Base-by-base conservation (phyloP, 2,113 vertebrate species). In the Syngnathus scovelli region DNA sequence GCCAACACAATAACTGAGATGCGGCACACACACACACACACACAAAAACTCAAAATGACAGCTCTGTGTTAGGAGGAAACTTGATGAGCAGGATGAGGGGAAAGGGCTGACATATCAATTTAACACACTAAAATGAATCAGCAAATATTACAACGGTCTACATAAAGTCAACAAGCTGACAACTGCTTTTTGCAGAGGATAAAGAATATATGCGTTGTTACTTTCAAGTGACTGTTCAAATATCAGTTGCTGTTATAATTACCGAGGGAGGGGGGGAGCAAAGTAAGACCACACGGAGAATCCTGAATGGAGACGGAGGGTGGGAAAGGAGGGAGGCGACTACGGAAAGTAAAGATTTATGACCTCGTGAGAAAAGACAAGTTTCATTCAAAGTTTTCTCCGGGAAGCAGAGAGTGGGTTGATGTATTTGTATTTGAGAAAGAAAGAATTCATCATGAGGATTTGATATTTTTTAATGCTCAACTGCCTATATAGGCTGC, bases 351-450 rank as follows among this genome's bases (percentile, higher is more conserved):
- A 6, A 6, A 18, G 23, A 58, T 88, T 89, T 88, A 88, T 78
- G 78, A 82, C 71, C 52, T 8, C 8, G 68, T 80, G 84, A 79
- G 83, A 80, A 18, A 84, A 80, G n/a, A 70, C 21, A 56, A 27
- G 70, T 59, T 72, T 65, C 61, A 13, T 67, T 70, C 69, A 76
- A 85, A 76, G 60, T 76, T 68, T 71, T 77, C 58, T 48, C 43
- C 52, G 67, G 15, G 44, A 62, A 84, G 74, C 37, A 66, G 70
- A 37, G 56, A 64, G 64, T 78, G 55, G 52, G 68, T 77, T 77
- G 46, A 73, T 76, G 77, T 81, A 80, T 79, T 70, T 66, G 71
- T 83, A 69, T 76, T 86, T 85, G 74, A 82, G 77, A 71, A 78
- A 5, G 23, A 16, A 51, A 27, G 46, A 48, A 19, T 12, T n/a